phyloP scores from a whole-genome alignment of 2,888 invertebrate species.

The Rhamnusium bicolor region DNA sequence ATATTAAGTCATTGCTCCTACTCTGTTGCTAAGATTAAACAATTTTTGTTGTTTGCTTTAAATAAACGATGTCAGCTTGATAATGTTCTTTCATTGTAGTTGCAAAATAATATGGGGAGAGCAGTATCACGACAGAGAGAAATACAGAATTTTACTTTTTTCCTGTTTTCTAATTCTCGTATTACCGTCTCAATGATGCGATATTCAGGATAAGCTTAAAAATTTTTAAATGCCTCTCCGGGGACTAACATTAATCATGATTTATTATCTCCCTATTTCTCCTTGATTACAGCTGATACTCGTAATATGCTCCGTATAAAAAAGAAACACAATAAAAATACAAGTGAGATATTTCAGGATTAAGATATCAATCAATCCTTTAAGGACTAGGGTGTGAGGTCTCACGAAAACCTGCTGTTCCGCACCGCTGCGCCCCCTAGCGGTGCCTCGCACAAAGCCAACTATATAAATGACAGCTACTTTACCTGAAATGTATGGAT shows the following conservation, averaged over 20 bases:
- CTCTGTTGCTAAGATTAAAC: too few species aligned
- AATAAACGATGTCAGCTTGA: too few species aligned
- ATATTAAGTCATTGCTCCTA: too few species aligned
- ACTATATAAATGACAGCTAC: slow-evolving; percentile 55
- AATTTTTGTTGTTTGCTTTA: too few species aligned
- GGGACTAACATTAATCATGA: slow-evolving; percentile 17
- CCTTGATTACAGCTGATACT: slow-evolving; percentile 12
- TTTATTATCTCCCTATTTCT: slow-evolving; percentile 16
- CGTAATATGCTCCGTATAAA: slow-evolving; percentile 2
- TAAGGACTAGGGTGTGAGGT: slow-evolving; percentile 41
- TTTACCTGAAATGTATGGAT: slow-evolving; percentile 46
- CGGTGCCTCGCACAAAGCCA: slow-evolving; percentile 46
- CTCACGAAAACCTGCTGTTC: slow-evolving; percentile 44
- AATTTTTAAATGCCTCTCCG: slow-evolving; percentile 18
- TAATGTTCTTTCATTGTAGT: neutral
- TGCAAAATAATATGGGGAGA: neutral
- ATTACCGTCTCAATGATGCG: neutral
- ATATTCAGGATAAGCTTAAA: slow-evolving; percentile 6
- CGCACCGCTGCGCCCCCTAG: slow-evolving; percentile 40
- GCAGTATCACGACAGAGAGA: neutral
- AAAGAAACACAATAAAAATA: slow-evolving; percentile 31
- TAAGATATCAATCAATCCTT: slow-evolving; percentile 48
- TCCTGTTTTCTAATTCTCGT: neutral
- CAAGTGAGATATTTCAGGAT: slow-evolving; percentile 40
- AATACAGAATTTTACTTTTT: neutral